Evolutionary conservation across 2,113 vertebrate species (phyloP), one percentile per base, ranked within the genome.

Genomic region (Corvus hawaiiensis): DNA sequence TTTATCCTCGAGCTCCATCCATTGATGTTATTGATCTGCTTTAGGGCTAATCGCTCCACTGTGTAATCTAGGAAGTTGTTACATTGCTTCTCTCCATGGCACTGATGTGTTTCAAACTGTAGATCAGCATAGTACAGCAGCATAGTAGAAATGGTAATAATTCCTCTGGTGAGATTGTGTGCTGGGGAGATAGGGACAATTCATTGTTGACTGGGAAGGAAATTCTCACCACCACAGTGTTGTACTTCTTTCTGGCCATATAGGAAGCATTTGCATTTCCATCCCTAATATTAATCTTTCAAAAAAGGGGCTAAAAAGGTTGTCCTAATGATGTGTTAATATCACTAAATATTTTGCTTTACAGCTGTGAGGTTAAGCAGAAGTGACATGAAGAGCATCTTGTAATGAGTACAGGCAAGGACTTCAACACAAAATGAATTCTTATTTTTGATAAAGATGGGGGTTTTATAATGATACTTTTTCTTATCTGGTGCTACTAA

Each of bases 21-120:
- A 58, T 87, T 87, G 69, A 56, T 87, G 58, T 55, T 95, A 93
- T 89, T 87, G 85, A 97, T 94, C 80, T 86, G 41, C 71, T 75
- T 39, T 54, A 55, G 89, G 68, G 82, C 71, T 94, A 87, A 91
- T 90, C 5, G 0, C 59, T 90, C 55, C 51, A 7, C 51, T 61
- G 41, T 96, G 83, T 80, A 80, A 89, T 93, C 89, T 72, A 37
- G 63, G 71, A 79, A 93, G 79, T 62, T 77, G 71, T 79, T 84
- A 13, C 23, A 6, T 32, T 48, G 28, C 68, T 64, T 41, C 69
- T 88, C 61, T 63, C 69, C 13, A 0, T 52, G 56, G 56, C 72
- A 78, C 23, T 41, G 59, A 44, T 83, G 59, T 35, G 59, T 75
- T 89, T 76, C 46, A 32, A 69, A 44, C 54, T 59, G 58, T 37